A percentile compares a stretch with the other conserved stretches of the same genome.
Conservation (phyloP, 2,888 invertebrate species). For the Eupithecia vulgata region DNA sequence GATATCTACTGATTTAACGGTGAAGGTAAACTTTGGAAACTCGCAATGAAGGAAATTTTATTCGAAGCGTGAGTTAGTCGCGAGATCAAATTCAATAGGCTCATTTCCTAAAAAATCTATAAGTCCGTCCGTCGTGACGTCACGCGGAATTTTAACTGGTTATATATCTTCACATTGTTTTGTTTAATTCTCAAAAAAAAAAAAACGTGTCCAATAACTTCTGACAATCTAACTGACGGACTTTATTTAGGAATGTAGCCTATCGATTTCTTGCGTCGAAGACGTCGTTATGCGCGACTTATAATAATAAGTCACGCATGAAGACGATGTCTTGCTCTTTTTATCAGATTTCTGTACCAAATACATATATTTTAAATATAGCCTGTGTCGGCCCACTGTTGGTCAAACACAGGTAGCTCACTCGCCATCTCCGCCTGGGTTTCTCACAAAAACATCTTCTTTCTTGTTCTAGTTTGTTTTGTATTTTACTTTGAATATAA, state of each 20-base stretch:
- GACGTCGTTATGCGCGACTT: too few relatives aligned
- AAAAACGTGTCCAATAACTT: too few relatives aligned
- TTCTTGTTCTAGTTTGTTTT: not conserved
- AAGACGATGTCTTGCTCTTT: not conserved
- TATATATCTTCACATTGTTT: too few relatives aligned
- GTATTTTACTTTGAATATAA: not conserved
- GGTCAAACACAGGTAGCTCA: not conserved
- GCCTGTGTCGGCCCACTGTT: not conserved
- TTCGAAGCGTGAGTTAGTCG: not conserved
- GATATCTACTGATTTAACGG: not conserved
- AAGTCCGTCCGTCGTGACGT: too few relatives aligned
- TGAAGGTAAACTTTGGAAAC: not conserved
- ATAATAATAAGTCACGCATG: not conserved
- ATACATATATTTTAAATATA: not conserved
- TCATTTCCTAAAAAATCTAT: too few relatives aligned
- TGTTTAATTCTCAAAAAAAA: too few relatives aligned
- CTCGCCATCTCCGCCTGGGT: not conserved
- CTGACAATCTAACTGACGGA: too few relatives aligned
- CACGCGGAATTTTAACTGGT: too few relatives aligned
- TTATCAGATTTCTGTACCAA: not conserved
- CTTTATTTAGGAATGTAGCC: too few relatives aligned
- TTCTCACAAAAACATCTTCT: not conserved
- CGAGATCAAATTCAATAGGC: not conserved
- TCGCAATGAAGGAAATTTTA: not conserved
- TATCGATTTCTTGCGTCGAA: not conserved